Conservation (phyloP, 2,888 invertebrate genomes). For the Pachymerium ferrugineum region DNA sequence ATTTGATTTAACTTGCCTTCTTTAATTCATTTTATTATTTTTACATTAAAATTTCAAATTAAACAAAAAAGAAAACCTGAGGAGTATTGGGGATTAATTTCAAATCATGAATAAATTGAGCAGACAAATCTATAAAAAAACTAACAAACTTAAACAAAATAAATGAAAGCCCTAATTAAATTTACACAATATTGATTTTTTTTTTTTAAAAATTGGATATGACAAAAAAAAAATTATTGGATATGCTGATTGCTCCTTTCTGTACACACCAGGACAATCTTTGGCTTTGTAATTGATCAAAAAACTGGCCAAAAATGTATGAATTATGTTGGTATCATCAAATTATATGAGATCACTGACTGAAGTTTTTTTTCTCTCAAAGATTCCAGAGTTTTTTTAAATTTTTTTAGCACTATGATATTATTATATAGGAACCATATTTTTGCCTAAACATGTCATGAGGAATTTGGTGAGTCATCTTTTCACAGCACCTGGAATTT, state of each 20-base stretch:
- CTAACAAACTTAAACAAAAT: background rate
- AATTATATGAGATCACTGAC: background rate
- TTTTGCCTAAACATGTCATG: background rate
- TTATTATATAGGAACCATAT: background rate
- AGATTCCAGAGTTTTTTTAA: background rate
- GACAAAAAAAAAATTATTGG: background rate
- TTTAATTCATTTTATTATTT: constrained; percentile 4
- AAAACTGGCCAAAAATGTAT: background rate
- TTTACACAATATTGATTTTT: constrained; percentile 5
- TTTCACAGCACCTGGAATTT: constrained; percentile 43
- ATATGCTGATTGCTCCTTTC: background rate
- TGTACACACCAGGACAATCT: background rate
- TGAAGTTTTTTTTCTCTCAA: background rate
- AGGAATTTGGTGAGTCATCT: constrained; percentile 1
- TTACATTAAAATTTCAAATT: background rate
- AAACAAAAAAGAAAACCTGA: constrained; percentile 20
- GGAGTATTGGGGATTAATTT: background rate
- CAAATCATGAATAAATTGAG: background rate
- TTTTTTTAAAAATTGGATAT: background rate
- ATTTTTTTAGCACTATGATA: constrained; percentile 1
- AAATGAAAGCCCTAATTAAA: background rate
- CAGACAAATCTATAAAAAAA: background rate
- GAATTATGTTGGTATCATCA: background rate
- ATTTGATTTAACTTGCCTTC: constrained; percentile 9
- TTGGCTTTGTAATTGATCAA: background rate